Evolutionary conservation across 2,888 invertebrate species (phyloP).

Genomic region (Archips crataeganus): DNA sequence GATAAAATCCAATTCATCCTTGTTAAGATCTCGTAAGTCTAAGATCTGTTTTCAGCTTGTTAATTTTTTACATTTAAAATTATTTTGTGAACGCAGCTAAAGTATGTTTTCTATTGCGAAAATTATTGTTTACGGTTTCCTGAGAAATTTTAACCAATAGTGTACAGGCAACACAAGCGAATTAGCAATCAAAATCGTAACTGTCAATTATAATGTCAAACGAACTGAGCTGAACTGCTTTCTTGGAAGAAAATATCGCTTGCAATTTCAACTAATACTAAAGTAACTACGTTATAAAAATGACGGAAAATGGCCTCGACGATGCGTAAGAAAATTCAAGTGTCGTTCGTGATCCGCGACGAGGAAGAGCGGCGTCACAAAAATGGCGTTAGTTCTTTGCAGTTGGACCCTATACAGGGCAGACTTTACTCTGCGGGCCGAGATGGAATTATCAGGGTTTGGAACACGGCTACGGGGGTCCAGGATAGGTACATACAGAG

Average conservation of each 20-base stretch:
- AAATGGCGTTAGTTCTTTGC: conserved; percentile 98
- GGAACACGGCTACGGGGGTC: conserved; percentile 88
- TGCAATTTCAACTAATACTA: conserved; percentile 45
- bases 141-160: conserved; percentile 16
- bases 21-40: no score
- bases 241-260: conserved; percentile 50
- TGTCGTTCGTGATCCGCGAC: conserved; percentile 99
- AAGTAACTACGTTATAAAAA: conserved; percentile 66
- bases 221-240: conserved; percentile 35
- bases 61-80: background rate
- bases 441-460: conserved; percentile 98
- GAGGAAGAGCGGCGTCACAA: conserved; percentile 97
- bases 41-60: no score
- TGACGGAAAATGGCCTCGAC: conserved; percentile 84
- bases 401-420: conserved; percentile 94
- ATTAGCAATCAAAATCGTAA: conserved; percentile 23
- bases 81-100: conserved; percentile 10
- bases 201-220: conserved; percentile 31
- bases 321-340: conserved; percentile 89
- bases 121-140: conserved; percentile 1
- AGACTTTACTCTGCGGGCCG: conserved; percentile 98
- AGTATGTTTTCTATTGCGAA: background rate
- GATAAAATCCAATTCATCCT: no score
- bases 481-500: conserved; percentile 93
- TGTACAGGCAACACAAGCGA: background rate